A percentile compares a stretch with the other conserved stretches of the same genome.
These are phyloP conservation scores for Sarcophaga bullata DNA, from an alignment of 1,140 invertebrate genomes.

Conservation along the genomic window DNA sequence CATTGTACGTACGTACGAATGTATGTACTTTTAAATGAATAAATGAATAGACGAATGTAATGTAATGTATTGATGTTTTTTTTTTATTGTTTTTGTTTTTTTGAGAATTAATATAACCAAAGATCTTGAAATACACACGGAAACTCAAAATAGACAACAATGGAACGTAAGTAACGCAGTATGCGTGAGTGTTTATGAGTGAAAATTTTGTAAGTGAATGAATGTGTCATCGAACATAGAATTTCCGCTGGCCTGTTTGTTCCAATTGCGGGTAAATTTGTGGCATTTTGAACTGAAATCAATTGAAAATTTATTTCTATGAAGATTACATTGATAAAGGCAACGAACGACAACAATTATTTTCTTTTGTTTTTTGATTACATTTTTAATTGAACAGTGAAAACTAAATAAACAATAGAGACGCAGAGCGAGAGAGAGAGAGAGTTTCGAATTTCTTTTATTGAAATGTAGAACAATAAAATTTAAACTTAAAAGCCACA, in stretches of 20 bases:
- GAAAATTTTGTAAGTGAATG: not conserved
- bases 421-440: not conserved
- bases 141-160: not conserved
- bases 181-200: not conserved
- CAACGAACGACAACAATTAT: no score
- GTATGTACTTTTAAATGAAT: no score
- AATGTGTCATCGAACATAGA: constrained; percentile 25
- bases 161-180: not conserved
- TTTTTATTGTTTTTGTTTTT: no score
- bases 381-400: not conserved
- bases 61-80: no score
- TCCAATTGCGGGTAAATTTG: constrained; percentile 29
- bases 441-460: not conserved
- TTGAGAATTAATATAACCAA: no score
- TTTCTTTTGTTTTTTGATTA: not conserved
- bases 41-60: no score
- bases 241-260: constrained; percentile 2
- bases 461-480: no score
- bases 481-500: no score
- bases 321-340: not conserved
- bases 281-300: constrained; percentile 32
- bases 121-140: not conserved
- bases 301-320: constrained; percentile 29
- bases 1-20: no score
- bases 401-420: not conserved